These are phyloP conservation scores for Anaspis maculata DNA, from an alignment of 2,888 invertebrate species.

Conservation along the genomic window DNA sequence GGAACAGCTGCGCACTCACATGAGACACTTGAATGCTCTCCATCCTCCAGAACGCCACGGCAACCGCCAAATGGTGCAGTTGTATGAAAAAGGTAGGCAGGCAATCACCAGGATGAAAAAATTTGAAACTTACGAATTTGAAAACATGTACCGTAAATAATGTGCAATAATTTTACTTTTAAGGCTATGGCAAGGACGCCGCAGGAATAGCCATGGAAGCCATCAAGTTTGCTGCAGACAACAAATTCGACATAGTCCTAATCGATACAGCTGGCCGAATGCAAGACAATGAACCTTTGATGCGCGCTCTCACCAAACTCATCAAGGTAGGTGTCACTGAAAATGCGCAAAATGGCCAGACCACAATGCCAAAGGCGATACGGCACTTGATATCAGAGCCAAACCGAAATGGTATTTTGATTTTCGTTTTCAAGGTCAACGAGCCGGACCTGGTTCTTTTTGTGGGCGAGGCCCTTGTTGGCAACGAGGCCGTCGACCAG, in stretches of 20 bases:
- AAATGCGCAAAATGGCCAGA: too few relatives aligned
- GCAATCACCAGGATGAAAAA: too few relatives aligned
- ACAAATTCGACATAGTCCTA: slow-evolving; percentile 82
- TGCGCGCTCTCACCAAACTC: slow-evolving; percentile 94
- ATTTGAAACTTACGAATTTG: too few relatives aligned
- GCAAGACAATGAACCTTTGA: slow-evolving; percentile 99
- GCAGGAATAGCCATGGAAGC: slow-evolving; percentile 98
- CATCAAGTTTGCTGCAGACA: slow-evolving; percentile 78
- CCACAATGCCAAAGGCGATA: too few relatives aligned
- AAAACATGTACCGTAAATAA: too few relatives aligned
- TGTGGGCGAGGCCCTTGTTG: slow-evolving; percentile 98
- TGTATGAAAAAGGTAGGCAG: slow-evolving; percentile 93
- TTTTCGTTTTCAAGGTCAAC: too few relatives aligned
- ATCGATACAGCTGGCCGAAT: slow-evolving; percentile 99
- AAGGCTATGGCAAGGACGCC: slow-evolving; percentile 98
- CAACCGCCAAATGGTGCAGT: slow-evolving; percentile 75
- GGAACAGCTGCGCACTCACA: slow-evolving; percentile 94
- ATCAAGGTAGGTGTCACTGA: too few relatives aligned
- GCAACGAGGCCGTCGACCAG: slow-evolving; percentile 99
- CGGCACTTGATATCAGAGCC: too few relatives aligned
- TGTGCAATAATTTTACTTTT: too few relatives aligned
- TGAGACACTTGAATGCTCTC: slow-evolving; percentile 83
- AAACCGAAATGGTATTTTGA: too few relatives aligned
- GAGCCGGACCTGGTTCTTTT: slow-evolving; percentile 97
- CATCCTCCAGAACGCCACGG: slow-evolving; percentile 72